Evolutionary conservation across 1,140 invertebrate genomes (phyloP).

Genomic region (Cephus cinctus): DNA sequence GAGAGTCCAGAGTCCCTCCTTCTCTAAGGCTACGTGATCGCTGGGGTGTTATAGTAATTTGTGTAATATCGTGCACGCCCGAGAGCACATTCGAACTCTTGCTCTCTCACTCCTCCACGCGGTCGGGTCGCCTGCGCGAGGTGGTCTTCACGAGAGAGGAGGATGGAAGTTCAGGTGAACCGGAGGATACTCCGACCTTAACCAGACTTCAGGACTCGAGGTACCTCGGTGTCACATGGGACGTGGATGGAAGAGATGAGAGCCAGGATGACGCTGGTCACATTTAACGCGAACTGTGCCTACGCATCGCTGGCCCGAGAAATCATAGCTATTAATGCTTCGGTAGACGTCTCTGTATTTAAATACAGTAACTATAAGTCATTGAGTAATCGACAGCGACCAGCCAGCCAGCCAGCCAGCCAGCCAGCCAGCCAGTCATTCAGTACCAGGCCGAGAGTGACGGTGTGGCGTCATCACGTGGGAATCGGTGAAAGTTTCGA

Average conservation of each 20-base stretch:
- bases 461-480: constrained; percentile 7
- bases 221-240: too few relatives aligned
- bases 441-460: not conserved
- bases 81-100: too few relatives aligned
- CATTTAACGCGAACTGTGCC: constrained; percentile 26
- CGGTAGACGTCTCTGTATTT: constrained; percentile 19
- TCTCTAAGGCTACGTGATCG: constrained; percentile 31
- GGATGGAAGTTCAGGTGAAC: too few relatives aligned
- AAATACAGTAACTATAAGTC: constrained; percentile 19
- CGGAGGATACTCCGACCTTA: too few relatives aligned
- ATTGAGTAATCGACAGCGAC: constrained; percentile 15
- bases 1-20: constrained; percentile 24
- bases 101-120: too few relatives aligned
- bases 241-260: too few relatives aligned
- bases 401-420: not conserved
- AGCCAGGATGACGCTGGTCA: constrained; percentile 12
- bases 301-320: constrained; percentile 21
- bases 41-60: constrained; percentile 37
- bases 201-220: too few relatives aligned
- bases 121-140: too few relatives aligned
- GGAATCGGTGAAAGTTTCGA: constrained; percentile 11
- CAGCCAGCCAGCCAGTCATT: not conserved
- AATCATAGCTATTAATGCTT: constrained; percentile 28
- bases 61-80: constrained; percentile 31
- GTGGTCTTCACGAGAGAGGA: too few relatives aligned